Conservation (phyloP, 2,113 vertebrate genomes). For the Parus major region DNA sequence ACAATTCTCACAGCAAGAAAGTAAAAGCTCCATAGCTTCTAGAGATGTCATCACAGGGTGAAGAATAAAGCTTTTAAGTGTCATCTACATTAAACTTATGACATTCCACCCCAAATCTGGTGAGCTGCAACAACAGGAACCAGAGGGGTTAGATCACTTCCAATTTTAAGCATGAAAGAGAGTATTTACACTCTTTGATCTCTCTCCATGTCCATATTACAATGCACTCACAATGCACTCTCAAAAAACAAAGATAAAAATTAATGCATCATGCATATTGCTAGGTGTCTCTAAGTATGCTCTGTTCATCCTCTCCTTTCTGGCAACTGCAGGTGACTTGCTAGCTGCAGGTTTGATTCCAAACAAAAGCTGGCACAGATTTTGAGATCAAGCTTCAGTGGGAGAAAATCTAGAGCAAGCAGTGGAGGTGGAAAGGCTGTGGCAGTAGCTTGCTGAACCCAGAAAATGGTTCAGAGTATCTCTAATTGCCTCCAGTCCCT, state of each 20-base stretch:
- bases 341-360: not conserved
- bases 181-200: not conserved
- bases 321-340: not conserved
- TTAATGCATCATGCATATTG: not conserved
- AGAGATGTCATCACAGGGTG: not conserved
- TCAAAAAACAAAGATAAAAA: not conserved
- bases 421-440: not conserved
- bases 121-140: not conserved
- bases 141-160: not conserved
- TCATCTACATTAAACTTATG: not conserved
- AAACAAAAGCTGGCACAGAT: not conserved
- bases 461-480: not conserved
- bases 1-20: not conserved
- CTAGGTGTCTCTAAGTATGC: not conserved
- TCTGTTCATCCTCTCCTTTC: not conserved
- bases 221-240: not conserved
- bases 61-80: not conserved
- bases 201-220: not conserved
- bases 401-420: not conserved
- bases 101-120: not conserved
- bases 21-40: not conserved
- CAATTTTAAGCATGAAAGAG: not conserved
- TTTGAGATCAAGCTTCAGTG: not conserved
- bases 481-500: not conserved
- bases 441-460: not conserved